Evolutionary conservation across 1,140 invertebrate species (phyloP), one percentile per base, ranked within the genome.

Genomic region (Dendrolimus kikuchii): DNA sequence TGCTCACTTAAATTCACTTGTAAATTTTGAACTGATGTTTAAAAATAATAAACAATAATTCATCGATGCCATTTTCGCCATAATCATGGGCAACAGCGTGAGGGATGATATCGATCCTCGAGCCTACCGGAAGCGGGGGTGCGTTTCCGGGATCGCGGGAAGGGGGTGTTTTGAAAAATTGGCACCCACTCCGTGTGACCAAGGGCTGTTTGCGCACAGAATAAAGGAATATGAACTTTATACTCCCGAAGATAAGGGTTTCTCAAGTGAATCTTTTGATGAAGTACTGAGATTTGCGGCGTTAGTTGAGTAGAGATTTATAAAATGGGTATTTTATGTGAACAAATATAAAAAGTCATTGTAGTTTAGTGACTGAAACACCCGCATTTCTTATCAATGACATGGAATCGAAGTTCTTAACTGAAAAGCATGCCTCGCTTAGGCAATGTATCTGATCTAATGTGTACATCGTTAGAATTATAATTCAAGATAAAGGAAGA

Each of bases 131-230:
- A 78, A 81, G 71, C 63, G 71, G 74, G 71, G 78, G 67, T 64
- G 69, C 72, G 67, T 66, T 74, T 78, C 77, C 74, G 75, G 68
- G 54, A 42, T 40, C 47, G 43, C 53, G 59, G 62, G 66, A 50
- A 68, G 74, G 77, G 72, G 67, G 74, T 79, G 81, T 84, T 84
- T 84, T 82, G 81, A 85, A 82, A 85, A 85, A 85, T 85, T 85
- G 79, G 77, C 79, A 82, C 73, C 79, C 71, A 65, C 63, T 61
- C 56, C 60, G 58, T 64, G 67, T 49, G 65, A 73, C 70, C 66
- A 69, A 77, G 72, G 73, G 67, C 57, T 52, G 46, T 44, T 50
- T 23, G 23, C 23, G 23, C 23, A 23, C 52, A 62, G 66, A 62
- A 62, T 64, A 68, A 50, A 47, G 61, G 42, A 69, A 68, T 68